Evolutionary conservation across 2,888 invertebrate genomes (phyloP).

Genomic region (Tenodera sinensis): DNA sequence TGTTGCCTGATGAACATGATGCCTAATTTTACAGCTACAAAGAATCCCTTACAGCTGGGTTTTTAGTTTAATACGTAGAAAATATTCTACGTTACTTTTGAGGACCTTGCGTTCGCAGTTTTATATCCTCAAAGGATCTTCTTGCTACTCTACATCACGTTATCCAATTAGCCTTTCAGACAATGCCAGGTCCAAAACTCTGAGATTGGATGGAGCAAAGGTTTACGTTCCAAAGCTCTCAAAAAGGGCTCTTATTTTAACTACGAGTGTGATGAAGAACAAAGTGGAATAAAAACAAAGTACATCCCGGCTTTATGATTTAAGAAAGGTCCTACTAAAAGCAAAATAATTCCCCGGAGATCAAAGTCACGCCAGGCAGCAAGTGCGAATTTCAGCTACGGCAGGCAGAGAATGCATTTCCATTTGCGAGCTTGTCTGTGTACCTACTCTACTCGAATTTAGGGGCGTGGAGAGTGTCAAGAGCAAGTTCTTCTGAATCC

Average conservation of each 20-base stretch:
- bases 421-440: not conserved
- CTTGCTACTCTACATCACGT: no score
- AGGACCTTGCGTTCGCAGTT: no score
- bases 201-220: not conserved
- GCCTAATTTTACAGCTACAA: no score
- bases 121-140: no score
- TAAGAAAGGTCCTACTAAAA: not conserved
- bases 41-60: no score
- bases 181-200: not conserved
- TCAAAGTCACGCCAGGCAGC: not conserved
- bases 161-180: no score
- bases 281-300: not conserved
- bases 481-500: not conserved
- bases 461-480: not conserved
- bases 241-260: not conserved
- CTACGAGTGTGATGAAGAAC: not conserved
- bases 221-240: not conserved
- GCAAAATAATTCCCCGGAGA: not conserved
- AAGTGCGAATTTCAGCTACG: not conserved
- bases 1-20: no score
- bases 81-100: no score
- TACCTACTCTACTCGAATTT: not conserved
- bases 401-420: not conserved
- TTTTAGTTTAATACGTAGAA: no score
- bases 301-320: not conserved